phyloP scores from a whole-genome alignment of 2,888 invertebrate genomes.

The Acronicta leporina region DNA sequence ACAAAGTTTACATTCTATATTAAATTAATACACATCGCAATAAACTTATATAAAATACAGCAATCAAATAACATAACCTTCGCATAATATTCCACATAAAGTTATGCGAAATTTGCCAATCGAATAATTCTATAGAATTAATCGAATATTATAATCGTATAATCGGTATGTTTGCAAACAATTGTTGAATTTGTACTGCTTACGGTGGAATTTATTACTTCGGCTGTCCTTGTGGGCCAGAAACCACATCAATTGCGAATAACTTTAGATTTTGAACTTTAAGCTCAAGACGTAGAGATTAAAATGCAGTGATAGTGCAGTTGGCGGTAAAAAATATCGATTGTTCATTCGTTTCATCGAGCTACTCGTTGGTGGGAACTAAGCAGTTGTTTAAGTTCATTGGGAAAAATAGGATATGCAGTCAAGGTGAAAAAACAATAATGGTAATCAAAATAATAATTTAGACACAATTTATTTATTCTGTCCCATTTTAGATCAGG shows the following conservation, averaged over 20 bases:
- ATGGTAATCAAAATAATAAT: background rate
- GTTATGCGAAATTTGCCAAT: constrained; percentile 48
- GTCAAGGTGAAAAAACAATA: background rate
- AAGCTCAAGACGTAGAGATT: constrained; percentile 11
- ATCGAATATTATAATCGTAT: constrained; percentile 49
- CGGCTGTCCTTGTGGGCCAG: constrained; percentile 47
- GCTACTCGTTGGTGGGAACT: constrained; percentile 1
- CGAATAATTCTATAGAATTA: constrained; percentile 46
- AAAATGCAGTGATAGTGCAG: constrained; percentile 2
- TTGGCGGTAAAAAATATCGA: constrained; percentile 23
- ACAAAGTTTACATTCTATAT: background rate
- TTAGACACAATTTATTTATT: no score
- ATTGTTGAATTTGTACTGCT: constrained; percentile 58
- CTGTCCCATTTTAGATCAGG: no score
- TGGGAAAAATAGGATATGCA: background rate
- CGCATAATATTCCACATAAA: constrained; percentile 16
- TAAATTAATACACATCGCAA: background rate
- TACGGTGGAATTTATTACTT: constrained; percentile 50
- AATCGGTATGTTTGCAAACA: constrained; percentile 54
- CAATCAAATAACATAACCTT: constrained; percentile 10
- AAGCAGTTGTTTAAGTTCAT: background rate
- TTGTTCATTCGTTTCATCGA: constrained; percentile 27
- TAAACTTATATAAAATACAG: constrained; percentile 1
- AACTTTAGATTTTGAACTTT: constrained; percentile 27
- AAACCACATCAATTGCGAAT: constrained; percentile 22